These are phyloP conservation scores for Halesus radiatus DNA, from an alignment of 1,140 invertebrate species.

Conservation along the genomic window DNA sequence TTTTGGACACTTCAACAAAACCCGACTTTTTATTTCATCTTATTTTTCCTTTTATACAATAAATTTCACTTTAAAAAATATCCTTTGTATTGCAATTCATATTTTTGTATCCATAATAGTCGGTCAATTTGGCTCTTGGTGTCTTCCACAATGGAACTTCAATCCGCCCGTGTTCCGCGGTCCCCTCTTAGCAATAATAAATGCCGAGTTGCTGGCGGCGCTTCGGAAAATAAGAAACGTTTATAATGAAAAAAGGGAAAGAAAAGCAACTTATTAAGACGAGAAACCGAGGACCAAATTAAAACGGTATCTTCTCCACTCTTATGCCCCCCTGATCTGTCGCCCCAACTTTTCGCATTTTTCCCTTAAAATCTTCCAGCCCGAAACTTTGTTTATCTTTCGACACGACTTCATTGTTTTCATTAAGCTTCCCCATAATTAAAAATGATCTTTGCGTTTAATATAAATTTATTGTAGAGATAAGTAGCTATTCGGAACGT, in stretches of 20 bases:
- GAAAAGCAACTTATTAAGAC: constrained; percentile 54
- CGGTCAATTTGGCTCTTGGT: constrained; percentile 61
- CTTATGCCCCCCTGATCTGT: constrained; percentile 48
- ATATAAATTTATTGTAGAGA: no score
- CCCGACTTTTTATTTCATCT: no score
- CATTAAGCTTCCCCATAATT: constrained; percentile 23
- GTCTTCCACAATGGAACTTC: constrained; percentile 58
- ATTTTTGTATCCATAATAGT: constrained; percentile 58
- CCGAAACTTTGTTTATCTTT: constrained; percentile 31
- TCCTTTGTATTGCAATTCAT: neutral
- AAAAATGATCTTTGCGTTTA: neutral
- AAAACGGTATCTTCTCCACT: constrained; percentile 56
- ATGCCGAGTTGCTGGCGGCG: constrained; percentile 53
- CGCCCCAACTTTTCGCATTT: constrained; percentile 27
- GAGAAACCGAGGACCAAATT: constrained; percentile 57
- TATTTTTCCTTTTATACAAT: neutral
- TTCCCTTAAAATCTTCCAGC: constrained; percentile 20
- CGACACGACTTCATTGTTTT: constrained; percentile 27
- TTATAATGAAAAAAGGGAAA: constrained; percentile 57
- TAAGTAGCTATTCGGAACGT: no score
- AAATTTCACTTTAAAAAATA: neutral
- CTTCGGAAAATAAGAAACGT: constrained; percentile 53
- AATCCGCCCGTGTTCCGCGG: constrained; percentile 60
- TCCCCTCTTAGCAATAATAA: constrained; percentile 53
- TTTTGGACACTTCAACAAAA: no score